A percentile compares a stretch with the other conserved stretches of the same genome.
Evolutionary conservation across 2,113 vertebrate genomes (phyloP).

Genomic region (Sander lucioperca): DNA sequence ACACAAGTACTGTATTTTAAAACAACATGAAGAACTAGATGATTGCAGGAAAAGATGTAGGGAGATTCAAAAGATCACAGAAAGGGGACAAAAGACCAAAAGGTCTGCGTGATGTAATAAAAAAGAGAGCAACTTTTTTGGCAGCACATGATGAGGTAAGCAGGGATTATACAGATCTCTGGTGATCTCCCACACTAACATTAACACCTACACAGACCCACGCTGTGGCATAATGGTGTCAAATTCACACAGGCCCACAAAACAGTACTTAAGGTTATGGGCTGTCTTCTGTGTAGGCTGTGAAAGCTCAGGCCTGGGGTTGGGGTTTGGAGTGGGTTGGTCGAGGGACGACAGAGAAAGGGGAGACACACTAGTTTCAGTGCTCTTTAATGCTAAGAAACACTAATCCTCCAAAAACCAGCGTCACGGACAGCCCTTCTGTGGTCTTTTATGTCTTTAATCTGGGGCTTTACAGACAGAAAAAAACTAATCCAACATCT

Average conservation of each 20-base stretch:
- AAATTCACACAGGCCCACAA: slow-evolving; percentile 79
- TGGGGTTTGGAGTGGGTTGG: slow-evolving; percentile 42
- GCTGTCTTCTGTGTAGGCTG: slow-evolving; percentile 70
- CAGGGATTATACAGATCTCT: slow-evolving; percentile 61
- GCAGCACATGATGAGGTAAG: slow-evolving; percentile 55
- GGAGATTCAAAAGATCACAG: not conserved
- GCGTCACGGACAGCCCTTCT: slow-evolving; percentile 45
- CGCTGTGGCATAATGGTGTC: slow-evolving; percentile 75
- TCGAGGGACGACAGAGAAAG: slow-evolving; percentile 49
- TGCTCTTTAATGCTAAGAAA: slow-evolving; percentile 71
- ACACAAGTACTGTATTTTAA: not conserved
- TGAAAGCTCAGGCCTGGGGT: slow-evolving; percentile 52
- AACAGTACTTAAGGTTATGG: slow-evolving; percentile 76
- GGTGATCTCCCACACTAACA: slow-evolving; percentile 65
- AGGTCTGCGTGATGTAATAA: slow-evolving; percentile 13
- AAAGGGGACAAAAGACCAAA: slow-evolving; percentile 11
- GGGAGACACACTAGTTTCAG: slow-evolving; percentile 60
- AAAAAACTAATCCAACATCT: slow-evolving; percentile 70
- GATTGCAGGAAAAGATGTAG: not conserved
- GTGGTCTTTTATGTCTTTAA: slow-evolving; percentile 65
- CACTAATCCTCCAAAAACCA: slow-evolving; percentile 66
- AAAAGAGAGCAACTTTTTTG: slow-evolving; percentile 35
- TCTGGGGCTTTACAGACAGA: slow-evolving; percentile 55
- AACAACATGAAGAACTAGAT: not conserved
- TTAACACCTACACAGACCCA: slow-evolving; percentile 78